Conservation (phyloP, 2,797 vertebrate species). For the Potorous gilbertii region DNA sequence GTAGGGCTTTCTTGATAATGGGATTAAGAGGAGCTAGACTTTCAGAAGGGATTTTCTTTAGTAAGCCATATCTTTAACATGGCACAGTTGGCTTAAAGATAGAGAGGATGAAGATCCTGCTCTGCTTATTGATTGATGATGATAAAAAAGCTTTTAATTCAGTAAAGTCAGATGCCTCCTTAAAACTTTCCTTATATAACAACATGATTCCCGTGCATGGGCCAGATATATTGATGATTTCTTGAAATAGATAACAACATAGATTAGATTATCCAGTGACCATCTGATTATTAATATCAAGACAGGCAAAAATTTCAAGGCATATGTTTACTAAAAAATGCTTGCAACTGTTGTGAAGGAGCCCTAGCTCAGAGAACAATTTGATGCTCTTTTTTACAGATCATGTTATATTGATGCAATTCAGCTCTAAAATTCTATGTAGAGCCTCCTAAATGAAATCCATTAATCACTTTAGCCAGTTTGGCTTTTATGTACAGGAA, state of each 20-base stretch:
- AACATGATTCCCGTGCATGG: background rate
- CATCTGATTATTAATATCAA: background rate
- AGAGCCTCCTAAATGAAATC: background rate
- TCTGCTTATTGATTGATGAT: background rate
- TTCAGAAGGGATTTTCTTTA: background rate
- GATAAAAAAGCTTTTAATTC: background rate
- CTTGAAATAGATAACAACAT: background rate
- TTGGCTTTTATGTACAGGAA: background rate
- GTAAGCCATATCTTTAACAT: background rate
- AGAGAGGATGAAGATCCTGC: background rate
- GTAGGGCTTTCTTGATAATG: background rate
- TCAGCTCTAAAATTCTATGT: background rate
- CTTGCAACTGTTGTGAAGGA: background rate
- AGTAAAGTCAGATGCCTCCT: background rate
- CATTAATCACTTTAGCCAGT: background rate
- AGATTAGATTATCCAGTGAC: background rate
- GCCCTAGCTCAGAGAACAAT: background rate
- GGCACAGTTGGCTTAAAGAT: background rate
- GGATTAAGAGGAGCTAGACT: background rate
- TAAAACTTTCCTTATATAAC: background rate
- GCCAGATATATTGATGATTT: background rate
- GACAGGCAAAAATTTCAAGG: background rate
- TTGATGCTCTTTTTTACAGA: background rate
- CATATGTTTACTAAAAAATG: background rate
- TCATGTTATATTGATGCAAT: background rate